These are phyloP conservation scores for Leucoraja erinaceus DNA, from an alignment of 2,113 vertebrate species.

Conservation along the genomic window DNA sequence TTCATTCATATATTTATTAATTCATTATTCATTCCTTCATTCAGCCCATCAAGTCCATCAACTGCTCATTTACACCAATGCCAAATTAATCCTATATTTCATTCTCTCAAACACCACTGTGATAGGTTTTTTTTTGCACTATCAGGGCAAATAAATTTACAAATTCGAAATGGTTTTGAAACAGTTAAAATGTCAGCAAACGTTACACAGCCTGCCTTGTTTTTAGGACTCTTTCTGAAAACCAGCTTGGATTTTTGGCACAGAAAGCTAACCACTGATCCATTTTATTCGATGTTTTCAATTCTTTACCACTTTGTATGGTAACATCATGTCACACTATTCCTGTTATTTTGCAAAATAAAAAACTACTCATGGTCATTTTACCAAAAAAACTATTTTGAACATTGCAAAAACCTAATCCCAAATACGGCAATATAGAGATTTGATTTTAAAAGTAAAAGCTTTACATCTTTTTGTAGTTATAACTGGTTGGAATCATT, in stretches of 20 bases:
- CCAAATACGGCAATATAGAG: not conserved
- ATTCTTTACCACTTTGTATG: constrained; percentile 18
- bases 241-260: not conserved
- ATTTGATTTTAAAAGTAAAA: not conserved
- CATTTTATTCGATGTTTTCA: not conserved
- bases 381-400: not conserved
- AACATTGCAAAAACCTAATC: not conserved
- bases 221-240: not conserved
- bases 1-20: too few relatives aligned
- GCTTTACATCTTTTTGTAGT: not conserved
- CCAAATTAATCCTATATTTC: too few relatives aligned
- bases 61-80: too few relatives aligned
- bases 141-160: not conserved
- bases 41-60: too few relatives aligned
- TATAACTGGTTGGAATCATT: not conserved
- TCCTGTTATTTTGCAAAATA: not conserved
- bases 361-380: not conserved
- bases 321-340: not conserved
- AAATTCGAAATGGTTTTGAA: too few relatives aligned
- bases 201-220: not conserved
- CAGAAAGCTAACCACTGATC: not conserved
- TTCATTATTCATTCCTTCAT: too few relatives aligned
- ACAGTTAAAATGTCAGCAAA: not conserved
- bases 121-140: not conserved
- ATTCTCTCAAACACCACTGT: too few relatives aligned